Percentiles rank a stretch among this genome's conserved stretches.
Conservation (phyloP, 2,888 invertebrate species). For the Cosmia trapezina region DNA sequence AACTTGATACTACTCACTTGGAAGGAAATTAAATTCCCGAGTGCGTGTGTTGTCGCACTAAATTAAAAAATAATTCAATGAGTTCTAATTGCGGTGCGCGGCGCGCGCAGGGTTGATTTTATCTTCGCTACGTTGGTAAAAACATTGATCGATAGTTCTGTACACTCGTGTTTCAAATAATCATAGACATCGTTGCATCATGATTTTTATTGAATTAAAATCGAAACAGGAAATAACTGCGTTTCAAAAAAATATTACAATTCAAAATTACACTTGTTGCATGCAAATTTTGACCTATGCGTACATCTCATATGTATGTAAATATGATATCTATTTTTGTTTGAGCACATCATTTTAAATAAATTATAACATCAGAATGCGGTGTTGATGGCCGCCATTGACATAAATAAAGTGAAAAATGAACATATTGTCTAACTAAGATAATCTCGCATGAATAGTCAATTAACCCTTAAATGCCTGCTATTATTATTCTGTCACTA, state of each 20-base stretch:
- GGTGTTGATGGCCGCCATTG: conserved; percentile 20
- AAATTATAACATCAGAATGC: not conserved
- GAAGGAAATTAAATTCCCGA: conserved; percentile 70
- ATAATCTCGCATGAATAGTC: conserved; percentile 24
- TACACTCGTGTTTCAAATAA: conserved; percentile 68
- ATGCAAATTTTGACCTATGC: conserved; percentile 39
- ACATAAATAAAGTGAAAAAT: conserved; percentile 28
- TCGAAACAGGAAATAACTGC: conserved; percentile 10
- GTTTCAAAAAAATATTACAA: not conserved
- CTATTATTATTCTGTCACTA: conserved; percentile 39
- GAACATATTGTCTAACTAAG: conserved; percentile 12
- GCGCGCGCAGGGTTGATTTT: conserved; percentile 72
- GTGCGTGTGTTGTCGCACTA: conserved; percentile 75
- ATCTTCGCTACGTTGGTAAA: conserved; percentile 70
- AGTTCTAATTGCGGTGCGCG: conserved; percentile 71
- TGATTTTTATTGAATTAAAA: conserved; percentile 45
- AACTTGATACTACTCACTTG: conserved; percentile 57
- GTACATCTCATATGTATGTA: conserved; percentile 16
- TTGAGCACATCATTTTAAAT: conserved; percentile 23
- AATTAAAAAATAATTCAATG: conserved; percentile 77
- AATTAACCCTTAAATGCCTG: conserved; percentile 45
- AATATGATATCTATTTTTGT: conserved; percentile 28
- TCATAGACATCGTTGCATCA: conserved; percentile 60
- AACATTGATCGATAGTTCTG: conserved; percentile 73
- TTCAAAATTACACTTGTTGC: conserved; percentile 20